A percentile compares a stretch with the other conserved stretches of the same genome.
Conservation (phyloP, 2,113 vertebrate genomes). For the Corythoichthys haematopterus region DNA sequence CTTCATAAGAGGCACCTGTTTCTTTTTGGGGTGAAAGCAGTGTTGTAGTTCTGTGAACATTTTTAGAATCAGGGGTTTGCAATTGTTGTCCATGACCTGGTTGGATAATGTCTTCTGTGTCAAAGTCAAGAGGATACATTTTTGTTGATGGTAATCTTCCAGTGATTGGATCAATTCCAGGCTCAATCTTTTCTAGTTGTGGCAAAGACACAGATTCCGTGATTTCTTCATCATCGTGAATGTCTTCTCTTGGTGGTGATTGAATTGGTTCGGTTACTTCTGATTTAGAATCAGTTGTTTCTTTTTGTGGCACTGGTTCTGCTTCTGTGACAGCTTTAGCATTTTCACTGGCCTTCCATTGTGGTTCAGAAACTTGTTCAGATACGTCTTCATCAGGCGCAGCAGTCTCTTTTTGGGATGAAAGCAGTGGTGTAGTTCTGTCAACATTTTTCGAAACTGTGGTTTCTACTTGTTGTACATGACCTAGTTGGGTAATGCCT, state of each 20-base stretch:
- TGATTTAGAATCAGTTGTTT: not conserved
- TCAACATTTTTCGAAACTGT: not conserved
- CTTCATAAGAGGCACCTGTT: not conserved
- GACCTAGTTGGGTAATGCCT: not conserved
- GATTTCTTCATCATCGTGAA: not conserved
- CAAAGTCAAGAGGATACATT: no score
- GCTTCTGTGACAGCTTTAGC: not conserved
- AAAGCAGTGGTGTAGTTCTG: not conserved
- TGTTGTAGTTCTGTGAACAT: no score
- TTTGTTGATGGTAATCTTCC: no score
- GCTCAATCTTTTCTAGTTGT: no score
- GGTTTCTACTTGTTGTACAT: not conserved
- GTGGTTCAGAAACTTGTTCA: not conserved
- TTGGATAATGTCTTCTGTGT: no score
- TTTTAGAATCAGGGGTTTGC: no score
- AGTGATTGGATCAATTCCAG: no score
- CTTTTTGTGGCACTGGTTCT: not conserved
- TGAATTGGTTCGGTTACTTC: not conserved
- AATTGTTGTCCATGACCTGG: no score
- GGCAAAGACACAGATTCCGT: not conserved
- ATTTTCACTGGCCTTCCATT: no score
- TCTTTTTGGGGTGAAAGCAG: not conserved
- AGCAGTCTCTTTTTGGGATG: not conserved
- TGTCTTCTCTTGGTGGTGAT: not conserved
- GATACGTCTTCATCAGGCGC: not conserved